Percentiles rank a stretch among this genome's conserved stretches.
phyloP scores from a whole-genome alignment of 2,888 invertebrate genomes.

The Orthonevra nobilis region DNA sequence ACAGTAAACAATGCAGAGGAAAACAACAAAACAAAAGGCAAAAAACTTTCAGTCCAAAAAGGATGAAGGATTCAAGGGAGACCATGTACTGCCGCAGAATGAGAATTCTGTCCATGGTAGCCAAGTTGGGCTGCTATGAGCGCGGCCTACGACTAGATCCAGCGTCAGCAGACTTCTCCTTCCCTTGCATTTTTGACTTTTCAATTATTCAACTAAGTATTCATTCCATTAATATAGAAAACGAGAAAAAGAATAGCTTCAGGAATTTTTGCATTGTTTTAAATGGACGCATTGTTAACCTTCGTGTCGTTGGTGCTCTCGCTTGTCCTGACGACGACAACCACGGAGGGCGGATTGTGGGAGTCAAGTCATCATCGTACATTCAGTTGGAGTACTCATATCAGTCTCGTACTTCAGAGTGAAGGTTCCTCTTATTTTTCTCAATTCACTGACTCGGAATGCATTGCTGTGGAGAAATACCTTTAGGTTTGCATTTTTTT shows the following conservation, averaged over 20 bases:
- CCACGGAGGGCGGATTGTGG: conserved; percentile 11
- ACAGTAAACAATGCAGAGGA: conserved; percentile 50
- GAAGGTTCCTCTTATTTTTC: conserved; percentile 14
- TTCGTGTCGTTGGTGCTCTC: conserved; percentile 21
- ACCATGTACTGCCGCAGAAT: conserved; percentile 24
- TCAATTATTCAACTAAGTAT: conserved; percentile 70
- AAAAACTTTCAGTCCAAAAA: background rate
- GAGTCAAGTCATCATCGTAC: background rate
- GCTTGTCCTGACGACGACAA: conserved; percentile 4
- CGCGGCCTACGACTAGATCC: conserved; percentile 7
- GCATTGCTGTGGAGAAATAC: conserved; percentile 1
- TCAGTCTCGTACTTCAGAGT: conserved; percentile 15
- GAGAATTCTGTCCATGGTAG: conserved; percentile 17
- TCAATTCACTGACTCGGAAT: conserved; percentile 33
- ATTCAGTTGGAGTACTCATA: background rate
- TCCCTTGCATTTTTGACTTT: conserved; percentile 32
- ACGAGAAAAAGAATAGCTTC: conserved; percentile 62
- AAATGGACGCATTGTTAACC: conserved; percentile 66
- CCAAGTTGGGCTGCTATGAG: background rate
- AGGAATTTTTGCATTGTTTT: conserved; percentile 62
- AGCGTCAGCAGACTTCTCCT: no score
- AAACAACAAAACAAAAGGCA: conserved; percentile 18
- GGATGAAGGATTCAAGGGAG: conserved; percentile 39
- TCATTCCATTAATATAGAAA: conserved; percentile 66
- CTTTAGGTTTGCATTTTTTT: background rate